Conservation (phyloP, 1,140 invertebrate species). For the Drosophila sturtevanti region DNA sequence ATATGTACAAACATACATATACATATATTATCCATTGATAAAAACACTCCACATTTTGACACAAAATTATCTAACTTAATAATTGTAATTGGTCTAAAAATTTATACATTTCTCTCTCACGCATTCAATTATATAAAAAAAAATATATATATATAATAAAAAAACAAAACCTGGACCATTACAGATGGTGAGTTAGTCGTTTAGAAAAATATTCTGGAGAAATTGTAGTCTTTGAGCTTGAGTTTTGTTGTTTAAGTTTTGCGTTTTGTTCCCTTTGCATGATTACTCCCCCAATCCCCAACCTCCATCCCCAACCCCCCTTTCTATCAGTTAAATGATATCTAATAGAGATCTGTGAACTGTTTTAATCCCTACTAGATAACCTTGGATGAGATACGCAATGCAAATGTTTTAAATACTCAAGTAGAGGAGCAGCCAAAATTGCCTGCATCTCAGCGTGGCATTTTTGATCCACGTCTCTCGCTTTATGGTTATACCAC, state of each 20-base stretch:
- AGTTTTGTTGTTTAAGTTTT: conserved; percentile 19
- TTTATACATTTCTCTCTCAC: conserved; percentile 63
- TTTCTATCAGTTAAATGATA: too few species aligned
- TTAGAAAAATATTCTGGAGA: conserved; percentile 14
- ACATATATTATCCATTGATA: conserved; percentile 18
- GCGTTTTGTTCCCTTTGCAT: background rate
- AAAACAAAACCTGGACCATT: conserved; percentile 48
- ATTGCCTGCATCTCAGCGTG: conserved; percentile 82
- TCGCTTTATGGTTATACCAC: conserved; percentile 96
- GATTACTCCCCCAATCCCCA: background rate
- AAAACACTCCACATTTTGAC: conserved; percentile 38
- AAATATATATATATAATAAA: too few species aligned
- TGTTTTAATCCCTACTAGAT: conserved; percentile 82
- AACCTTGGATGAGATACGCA: conserved; percentile 84
- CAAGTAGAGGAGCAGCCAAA: conserved; percentile 81
- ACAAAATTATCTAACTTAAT: conserved; percentile 26
- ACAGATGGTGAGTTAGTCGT: conserved; percentile 66
- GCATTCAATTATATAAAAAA: conserved; percentile 47
- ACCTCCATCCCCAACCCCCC: too few species aligned
- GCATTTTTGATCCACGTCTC: conserved; percentile 92
- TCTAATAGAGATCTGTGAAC: too few species aligned
- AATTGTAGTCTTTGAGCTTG: conserved; percentile 16
- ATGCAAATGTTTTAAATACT: conserved; percentile 80
- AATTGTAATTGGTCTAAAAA: conserved; percentile 60
- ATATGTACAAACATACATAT: conserved; percentile 14